A percentile compares a stretch with the other conserved stretches of the same genome.
Conservation (phyloP, 2,888 invertebrate species). For the Timandra comae region DNA sequence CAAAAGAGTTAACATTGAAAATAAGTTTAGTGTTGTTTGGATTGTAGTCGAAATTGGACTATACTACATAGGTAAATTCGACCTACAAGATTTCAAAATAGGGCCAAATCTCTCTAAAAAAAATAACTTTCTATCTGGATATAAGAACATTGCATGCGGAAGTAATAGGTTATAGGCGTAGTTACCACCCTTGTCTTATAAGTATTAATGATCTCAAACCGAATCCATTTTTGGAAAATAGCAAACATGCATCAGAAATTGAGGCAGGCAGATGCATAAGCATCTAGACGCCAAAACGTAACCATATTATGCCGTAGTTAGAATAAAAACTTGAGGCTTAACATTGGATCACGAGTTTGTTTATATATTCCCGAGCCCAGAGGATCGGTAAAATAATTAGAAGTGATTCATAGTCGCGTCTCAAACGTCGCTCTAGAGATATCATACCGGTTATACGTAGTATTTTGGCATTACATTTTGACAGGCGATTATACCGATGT, state of each 20-base stretch:
- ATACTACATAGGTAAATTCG: too few relatives aligned
- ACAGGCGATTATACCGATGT: conserved; percentile 71
- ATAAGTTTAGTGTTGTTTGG: conserved; percentile 54
- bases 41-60: conserved; percentile 41
- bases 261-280: conserved; percentile 20
- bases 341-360: conserved; percentile 31
- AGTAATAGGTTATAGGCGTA: too few relatives aligned
- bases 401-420: conserved; percentile 59
- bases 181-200: too few relatives aligned
- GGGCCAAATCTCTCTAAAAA: too few relatives aligned
- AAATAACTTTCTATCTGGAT: too few relatives aligned
- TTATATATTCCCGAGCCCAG: conserved; percentile 29
- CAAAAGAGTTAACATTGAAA: conserved; percentile 58
- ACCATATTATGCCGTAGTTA: conserved; percentile 15
- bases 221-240: too few relatives aligned
- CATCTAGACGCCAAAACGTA: conserved; percentile 5
- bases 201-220: too few relatives aligned
- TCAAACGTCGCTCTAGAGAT: conserved; percentile 55
- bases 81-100: too few relatives aligned
- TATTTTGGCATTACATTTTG: conserved; percentile 68
- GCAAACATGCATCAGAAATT: too few relatives aligned
- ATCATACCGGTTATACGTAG: conserved; percentile 43
- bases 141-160: too few relatives aligned
- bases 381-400: conserved; percentile 66
- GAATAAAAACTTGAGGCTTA: conserved; percentile 41